These are phyloP conservation scores for Sweltsa coloradensis DNA, from an alignment of 1,140 invertebrate species.

Conservation along the genomic window DNA sequence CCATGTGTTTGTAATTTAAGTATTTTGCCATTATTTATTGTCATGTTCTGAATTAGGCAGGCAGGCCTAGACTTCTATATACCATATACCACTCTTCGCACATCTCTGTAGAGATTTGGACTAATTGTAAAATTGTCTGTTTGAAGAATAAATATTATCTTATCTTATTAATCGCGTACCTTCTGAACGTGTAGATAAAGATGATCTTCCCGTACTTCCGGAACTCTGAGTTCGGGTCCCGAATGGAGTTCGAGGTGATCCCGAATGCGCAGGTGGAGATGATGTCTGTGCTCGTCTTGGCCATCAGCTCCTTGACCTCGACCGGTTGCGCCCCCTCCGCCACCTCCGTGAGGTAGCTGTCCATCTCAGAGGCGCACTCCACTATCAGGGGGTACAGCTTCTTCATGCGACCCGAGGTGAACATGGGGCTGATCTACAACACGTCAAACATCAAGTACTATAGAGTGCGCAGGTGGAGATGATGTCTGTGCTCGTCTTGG, in stretches of 20 bases:
- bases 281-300: slow-evolving; percentile 37
- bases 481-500: slow-evolving; percentile 37
- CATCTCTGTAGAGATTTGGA: too few relatives aligned
- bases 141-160: too few relatives aligned
- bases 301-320: slow-evolving; percentile 34
- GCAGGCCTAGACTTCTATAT: too few relatives aligned
- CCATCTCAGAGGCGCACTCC: slow-evolving; percentile 30
- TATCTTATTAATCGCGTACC: too few relatives aligned
- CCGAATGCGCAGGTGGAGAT: slow-evolving; percentile 44
- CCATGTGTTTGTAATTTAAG: too few relatives aligned
- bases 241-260: slow-evolving; percentile 36
- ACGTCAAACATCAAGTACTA: too few relatives aligned
- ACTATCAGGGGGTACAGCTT: slow-evolving; percentile 22
- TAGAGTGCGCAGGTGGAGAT: slow-evolving; percentile 43
- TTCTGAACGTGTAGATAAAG: too few relatives aligned
- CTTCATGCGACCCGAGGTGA: slow-evolving; percentile 27
- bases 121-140: too few relatives aligned
- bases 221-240: slow-evolving; percentile 36
- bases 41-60: too few relatives aligned
- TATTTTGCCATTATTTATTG: too few relatives aligned
- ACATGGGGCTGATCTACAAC: slow-evolving; percentile 27
- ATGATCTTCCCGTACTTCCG: slow-evolving; percentile 29
- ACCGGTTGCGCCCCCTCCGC: slow-evolving; percentile 26
- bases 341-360: slow-evolving; percentile 25
- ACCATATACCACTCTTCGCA: too few relatives aligned